A percentile compares a stretch with the other conserved stretches of the same genome.
Conservation (phyloP, 2,797 vertebrate genomes). For the Cuniculus paca region DNA sequence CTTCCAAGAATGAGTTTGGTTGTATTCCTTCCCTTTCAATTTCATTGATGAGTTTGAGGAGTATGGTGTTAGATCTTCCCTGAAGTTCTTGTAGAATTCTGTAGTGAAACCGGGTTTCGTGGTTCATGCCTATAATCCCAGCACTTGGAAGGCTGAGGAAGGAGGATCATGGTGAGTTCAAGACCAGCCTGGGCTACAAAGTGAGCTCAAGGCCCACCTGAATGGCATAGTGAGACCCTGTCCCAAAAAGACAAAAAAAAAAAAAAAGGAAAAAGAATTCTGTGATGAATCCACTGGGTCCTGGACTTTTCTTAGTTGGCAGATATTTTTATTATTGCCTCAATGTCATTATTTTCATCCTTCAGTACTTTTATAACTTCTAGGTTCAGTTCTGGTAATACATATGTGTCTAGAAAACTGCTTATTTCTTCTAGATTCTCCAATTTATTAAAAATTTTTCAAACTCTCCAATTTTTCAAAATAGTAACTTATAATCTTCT, state of each 20-base stretch:
- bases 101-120: too few species aligned
- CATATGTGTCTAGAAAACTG: not conserved
- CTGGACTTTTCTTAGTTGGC: not conserved
- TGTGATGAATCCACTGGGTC: not conserved
- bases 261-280: too few species aligned
- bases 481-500: not conserved
- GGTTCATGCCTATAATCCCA: too few species aligned
- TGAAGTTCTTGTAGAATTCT: not conserved
- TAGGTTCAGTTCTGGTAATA: not conserved
- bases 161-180: too few species aligned
- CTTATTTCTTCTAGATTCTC: not conserved
- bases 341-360: not conserved
- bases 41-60: not conserved
- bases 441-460: not conserved
- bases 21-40: not conserved
- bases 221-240: too few species aligned
- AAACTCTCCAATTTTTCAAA: too few species aligned
- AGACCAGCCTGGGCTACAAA: too few species aligned
- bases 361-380: not conserved
- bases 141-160: too few species aligned
- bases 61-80: not conserved
- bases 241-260: too few species aligned
- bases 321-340: not conserved
- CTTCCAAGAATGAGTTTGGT: not conserved
- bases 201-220: too few species aligned